Conservation (phyloP, 2,113 vertebrate genomes). For the Chlamydotis undulata region DNA sequence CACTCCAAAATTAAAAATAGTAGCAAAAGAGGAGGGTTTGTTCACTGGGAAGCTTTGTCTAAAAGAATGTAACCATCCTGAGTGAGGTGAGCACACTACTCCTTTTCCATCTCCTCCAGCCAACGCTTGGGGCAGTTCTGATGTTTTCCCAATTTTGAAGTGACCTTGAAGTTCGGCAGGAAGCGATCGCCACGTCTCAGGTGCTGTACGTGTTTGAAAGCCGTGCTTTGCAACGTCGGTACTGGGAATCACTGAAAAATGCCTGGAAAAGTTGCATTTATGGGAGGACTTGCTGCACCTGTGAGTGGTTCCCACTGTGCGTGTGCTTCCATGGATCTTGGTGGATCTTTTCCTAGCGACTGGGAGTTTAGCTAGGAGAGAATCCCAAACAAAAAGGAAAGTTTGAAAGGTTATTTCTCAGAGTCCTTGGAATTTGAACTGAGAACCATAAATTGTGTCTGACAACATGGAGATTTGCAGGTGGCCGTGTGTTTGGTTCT, state of each 20-base stretch:
- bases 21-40: neutral
- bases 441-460: neutral
- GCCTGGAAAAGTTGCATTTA: neutral
- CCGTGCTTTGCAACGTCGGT: neutral
- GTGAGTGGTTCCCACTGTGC: too few relatives aligned
- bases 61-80: neutral
- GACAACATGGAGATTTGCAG: neutral
- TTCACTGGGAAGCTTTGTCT: neutral
- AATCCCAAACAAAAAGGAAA: neutral
- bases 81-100: neutral
- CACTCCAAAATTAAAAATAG: neutral
- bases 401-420: neutral
- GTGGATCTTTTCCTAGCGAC: too few relatives aligned
- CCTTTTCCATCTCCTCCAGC: neutral
- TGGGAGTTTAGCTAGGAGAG: too few relatives aligned
- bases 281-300: too few relatives aligned
- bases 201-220: neutral
- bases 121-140: neutral
- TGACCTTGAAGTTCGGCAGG: constrained; percentile 22
- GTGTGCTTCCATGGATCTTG: too few relatives aligned
- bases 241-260: neutral
- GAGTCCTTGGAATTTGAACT: neutral
- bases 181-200: neutral
- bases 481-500: neutral
- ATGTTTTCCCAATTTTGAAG: neutral